A percentile compares a stretch with the other conserved stretches of the same genome.
phyloP scores from a whole-genome alignment of 2,113 vertebrate genomes.

The Azemiops feae region DNA sequence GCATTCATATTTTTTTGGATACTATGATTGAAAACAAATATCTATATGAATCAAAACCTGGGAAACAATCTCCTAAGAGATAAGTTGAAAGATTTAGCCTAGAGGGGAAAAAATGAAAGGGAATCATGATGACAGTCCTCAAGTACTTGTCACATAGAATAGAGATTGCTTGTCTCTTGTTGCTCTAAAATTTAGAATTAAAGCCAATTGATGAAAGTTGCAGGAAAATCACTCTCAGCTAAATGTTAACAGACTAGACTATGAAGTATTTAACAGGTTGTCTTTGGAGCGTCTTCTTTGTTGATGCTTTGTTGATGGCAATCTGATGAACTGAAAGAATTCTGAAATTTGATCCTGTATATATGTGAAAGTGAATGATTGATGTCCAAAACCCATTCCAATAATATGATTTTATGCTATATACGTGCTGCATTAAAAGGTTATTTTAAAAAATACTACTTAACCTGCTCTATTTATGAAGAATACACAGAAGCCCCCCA shows the following conservation, averaged over 20 bases:
- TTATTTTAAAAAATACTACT: background rate
- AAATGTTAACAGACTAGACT: background rate
- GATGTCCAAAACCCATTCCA: background rate
- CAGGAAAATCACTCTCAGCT: background rate
- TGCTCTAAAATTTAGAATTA: background rate
- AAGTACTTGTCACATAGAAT: background rate
- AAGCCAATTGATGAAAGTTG: background rate
- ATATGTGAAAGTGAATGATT: background rate
- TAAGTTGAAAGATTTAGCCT: background rate
- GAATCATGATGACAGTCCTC: background rate
- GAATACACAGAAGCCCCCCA: background rate
- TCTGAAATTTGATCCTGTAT: background rate
- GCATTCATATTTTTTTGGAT: background rate
- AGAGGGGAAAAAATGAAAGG: background rate
- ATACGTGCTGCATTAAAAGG: background rate
- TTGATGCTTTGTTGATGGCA: background rate
- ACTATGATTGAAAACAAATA: background rate
- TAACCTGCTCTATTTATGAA: background rate
- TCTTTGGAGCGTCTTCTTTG: background rate
- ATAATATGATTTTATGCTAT: background rate
- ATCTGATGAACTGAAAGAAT: background rate
- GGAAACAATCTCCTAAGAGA: background rate
- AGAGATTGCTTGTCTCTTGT: background rate
- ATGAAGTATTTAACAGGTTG: background rate
- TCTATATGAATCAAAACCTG: background rate